Evolutionary conservation across 2,113 vertebrate species (phyloP), one percentile per base, ranked within the genome.

Genomic region (Malurus cyaneus): DNA sequence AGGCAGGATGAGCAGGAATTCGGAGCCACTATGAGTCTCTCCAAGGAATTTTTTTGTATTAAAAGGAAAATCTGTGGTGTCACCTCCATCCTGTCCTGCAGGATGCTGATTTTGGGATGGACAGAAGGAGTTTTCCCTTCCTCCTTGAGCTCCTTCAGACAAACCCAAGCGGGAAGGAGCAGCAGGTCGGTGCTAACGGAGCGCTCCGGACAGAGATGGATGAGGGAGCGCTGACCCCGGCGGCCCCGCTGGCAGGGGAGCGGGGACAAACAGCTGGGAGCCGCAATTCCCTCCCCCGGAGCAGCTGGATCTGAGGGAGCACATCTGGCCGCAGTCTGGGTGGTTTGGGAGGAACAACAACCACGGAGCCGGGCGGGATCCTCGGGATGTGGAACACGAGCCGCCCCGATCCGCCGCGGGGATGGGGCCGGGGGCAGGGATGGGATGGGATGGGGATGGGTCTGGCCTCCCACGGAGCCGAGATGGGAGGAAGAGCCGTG

Each of bases 251-350:
- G 95, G 95, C 95, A 84, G 92, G 64, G 72, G 67, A 94, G 95
- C 86, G 6, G 86, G 74, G 94, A 94, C 92, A 74, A 83, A 85
- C 96, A 96, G 95, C 96, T 96, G 96, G 96, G 59, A 76, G 76
- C 67, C 74, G 77, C 94, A 92, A 74, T 64, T 46, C 24, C 92
- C 94, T 94, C 88, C 95, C 80, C 88, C 3, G 1, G 87, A 95
- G 93, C 96, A 96, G 92, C 96, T 96, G 96, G 96, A 93, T 90
- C 50, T 59, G 88, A 94, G 88, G 91, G 94, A 96, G 94, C 47
- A 96, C 96, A 96, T 95, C 93, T 94, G 96, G 94, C 59, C 0
- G 39, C 96, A 52, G 66, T 36, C 79, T 89, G 94, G 94, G 94
- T 94, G 93, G 95, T 80, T 95, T 54, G 80, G 14, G 6, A 92